A percentile compares a stretch with the other conserved stretches of the same genome.
Conservation (phyloP, 1,140 invertebrate species). For the Panagrolaimus sp. region DNA sequence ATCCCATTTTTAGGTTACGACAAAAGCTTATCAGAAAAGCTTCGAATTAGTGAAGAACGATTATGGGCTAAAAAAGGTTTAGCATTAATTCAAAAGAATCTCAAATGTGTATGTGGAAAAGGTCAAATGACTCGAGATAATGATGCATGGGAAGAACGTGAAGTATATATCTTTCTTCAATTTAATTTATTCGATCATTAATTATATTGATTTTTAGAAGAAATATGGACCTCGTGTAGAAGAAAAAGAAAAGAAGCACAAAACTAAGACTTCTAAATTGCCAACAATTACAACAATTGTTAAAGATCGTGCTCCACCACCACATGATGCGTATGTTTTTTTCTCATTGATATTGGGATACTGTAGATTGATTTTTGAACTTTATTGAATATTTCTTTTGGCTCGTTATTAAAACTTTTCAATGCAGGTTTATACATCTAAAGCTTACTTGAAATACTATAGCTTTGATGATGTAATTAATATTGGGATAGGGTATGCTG, state of each 20-base stretch:
- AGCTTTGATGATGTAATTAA: too few relatives aligned
- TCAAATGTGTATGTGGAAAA: slow-evolving; percentile 1
- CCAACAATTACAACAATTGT: neutral
- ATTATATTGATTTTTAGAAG: neutral
- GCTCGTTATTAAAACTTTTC: too few relatives aligned
- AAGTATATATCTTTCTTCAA: neutral
- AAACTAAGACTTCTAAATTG: neutral
- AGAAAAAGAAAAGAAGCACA: slow-evolving; percentile 7
- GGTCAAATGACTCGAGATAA: neutral
- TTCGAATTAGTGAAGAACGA: too few relatives aligned
- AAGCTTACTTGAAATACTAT: too few relatives aligned
- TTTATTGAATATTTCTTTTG: too few relatives aligned
- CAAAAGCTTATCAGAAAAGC: too few relatives aligned
- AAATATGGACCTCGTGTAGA: neutral
- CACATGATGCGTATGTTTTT: neutral
- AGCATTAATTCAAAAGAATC: neutral
- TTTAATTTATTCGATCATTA: neutral
- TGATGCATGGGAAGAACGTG: slow-evolving; percentile 3
- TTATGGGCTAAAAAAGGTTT: neutral
- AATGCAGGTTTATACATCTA: too few relatives aligned
- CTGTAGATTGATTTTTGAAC: too few relatives aligned
- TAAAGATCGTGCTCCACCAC: too few relatives aligned
- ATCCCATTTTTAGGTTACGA: too few relatives aligned
- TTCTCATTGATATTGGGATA: neutral
- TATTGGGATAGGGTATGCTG: too few relatives aligned